Evolutionary conservation across 2,113 vertebrate genomes (phyloP), one percentile per base, ranked within the genome.

Genomic region (Chunga burmeisteri): DNA sequence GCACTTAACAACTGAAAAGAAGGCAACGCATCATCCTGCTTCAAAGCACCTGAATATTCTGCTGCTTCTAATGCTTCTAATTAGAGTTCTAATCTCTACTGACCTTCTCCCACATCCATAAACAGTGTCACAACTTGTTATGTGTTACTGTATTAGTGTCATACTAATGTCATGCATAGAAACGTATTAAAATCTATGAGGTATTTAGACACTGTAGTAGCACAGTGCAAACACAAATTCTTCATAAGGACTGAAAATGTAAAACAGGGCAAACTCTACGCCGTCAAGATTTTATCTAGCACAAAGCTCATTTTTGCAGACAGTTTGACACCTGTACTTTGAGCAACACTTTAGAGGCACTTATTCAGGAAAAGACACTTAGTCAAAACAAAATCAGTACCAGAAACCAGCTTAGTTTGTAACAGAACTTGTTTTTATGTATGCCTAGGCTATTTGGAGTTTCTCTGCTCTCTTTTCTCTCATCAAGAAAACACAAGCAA

Each of bases 301-400:
- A 63, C 30, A 26, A 55, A 84, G 52, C 46, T 59, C 38, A 32
- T 83, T 40, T 83, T 11, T 42, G n/a, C 34, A 61, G 67, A 74
- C 75, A 70, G 30, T 23, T 55, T 90, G 38, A 94, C 34, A 75
- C 50, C 4, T 38, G 21, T 26, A 32, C 42, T 86, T 71, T 78
- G 56, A 84, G 40, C 21, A 84, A n/a, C 7, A 19, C 11, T 78
- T 90, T 21, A 18, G 25, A 89, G 42, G 79, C 0, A 3, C 13
- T 77, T 58, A 53, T 6, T 83, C 55, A 74, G 36, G 29, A 90
- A 86, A 81, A 5, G 1, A 40, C 26, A 52, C 36, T 13, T 36
- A 92, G 66, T 40, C 79, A 94, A 95, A 95, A 72, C 30, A 95
- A 88, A 92, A 63, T 34, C 79, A 68, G 55, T 13, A 50, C 38